Conservation (phyloP, 2,113 vertebrate genomes). For the Gnathonemus echidnorhynchus region DNA sequence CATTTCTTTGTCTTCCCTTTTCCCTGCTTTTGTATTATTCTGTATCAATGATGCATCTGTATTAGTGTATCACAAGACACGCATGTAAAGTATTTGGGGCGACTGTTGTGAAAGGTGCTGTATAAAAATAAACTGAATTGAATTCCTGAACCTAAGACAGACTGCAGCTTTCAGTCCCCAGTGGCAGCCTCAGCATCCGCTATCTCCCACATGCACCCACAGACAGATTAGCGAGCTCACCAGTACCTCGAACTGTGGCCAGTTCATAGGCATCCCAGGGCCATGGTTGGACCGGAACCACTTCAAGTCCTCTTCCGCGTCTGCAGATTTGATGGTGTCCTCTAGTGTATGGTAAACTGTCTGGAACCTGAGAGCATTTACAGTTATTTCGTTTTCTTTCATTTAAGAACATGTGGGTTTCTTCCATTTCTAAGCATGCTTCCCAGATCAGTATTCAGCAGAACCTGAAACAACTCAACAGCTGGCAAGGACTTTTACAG, state of each 20-base stretch:
- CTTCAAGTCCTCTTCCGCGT: constrained; percentile 81
- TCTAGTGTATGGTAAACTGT: constrained; percentile 82
- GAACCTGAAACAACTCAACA: background rate
- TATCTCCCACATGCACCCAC: background rate
- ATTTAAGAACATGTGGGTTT: background rate
- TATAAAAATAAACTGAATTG: background rate
- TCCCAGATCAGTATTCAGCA: background rate
- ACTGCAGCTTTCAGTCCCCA: background rate
- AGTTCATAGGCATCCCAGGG: constrained; percentile 96
- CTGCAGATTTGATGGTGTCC: constrained; percentile 74
- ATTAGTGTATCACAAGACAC: background rate
- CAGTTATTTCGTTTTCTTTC: background rate
- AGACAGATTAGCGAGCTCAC: background rate
- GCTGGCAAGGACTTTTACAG: background rate
- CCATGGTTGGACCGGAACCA: constrained; percentile 88
- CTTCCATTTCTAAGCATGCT: background rate
- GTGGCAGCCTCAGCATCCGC: background rate
- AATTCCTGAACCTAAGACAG: background rate
- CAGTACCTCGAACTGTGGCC: constrained; percentile 95
- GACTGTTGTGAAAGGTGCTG: background rate
- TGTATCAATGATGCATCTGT: background rate
- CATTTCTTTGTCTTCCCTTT: background rate
- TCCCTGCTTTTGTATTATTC: background rate
- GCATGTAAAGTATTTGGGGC: background rate
- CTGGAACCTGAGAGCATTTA: constrained; percentile 65